Base-by-base conservation (phyloP, 2,113 vertebrate species). In the Trichomycterus rosablanca region DNA sequence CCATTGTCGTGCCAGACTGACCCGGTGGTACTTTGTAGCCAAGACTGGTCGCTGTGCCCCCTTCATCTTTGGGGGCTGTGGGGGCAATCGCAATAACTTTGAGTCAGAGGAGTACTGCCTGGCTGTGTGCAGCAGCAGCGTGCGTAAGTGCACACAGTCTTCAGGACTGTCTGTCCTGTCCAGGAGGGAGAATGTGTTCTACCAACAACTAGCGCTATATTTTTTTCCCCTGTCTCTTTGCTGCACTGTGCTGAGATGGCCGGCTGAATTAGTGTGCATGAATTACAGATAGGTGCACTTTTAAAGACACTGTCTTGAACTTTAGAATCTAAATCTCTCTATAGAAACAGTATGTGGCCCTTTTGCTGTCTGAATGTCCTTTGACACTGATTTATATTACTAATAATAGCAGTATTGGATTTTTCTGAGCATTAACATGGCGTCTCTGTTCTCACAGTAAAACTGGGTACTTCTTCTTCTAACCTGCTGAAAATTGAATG, bases 61-160 rank as follows among this genome's bases (percentile, higher is more conserved):
- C 59, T 99, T 98, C 90, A 90, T 92, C 88, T 99, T 96, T 78
- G 95, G 96, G 80, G 96, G 96, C 86, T 99, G 96, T 60, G 95
- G 92, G 15, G 96, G 96, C 76, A 97, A 98, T 91, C 88, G 92
- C 83, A 99, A 99, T 94, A 98, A 98, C 92, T 98, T 99, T 95
- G 91, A 92, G 67, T 92, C 95, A 1, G 91, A 97, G 87, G 93
- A 97, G 56, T 97, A 99, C 93, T 99, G 95, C 92, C 81, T 96
- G 81, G 90, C 93, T 48, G 93, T 98, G 83, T 98, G 96, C 91
- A 89, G 93, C 91, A 89, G 92, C 92, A 96, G 89, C 77, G 90
- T 92, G 89, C 86, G 94, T 98, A 98, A 98, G 95, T 92, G 14
- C 57, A 59, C 48, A 50, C 46, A 40, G 22, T 35, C 45, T 84